Evolutionary conservation across 2,888 invertebrate species (phyloP), one percentile per base, ranked within the genome.

Genomic region (Caradrina kadenii): DNA sequence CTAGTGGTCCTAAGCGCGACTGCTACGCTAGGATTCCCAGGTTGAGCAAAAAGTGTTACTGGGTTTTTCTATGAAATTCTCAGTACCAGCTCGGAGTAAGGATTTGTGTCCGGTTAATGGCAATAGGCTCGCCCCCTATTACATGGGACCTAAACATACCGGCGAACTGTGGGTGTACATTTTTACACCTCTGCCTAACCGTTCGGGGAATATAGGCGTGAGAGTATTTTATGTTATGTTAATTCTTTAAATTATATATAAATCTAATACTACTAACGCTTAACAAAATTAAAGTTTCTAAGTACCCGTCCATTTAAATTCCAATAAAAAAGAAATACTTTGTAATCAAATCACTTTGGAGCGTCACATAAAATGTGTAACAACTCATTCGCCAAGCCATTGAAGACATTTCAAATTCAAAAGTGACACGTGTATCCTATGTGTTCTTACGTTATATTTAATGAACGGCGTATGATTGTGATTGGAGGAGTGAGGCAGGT

Each of bases 401-500:
- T 68, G 53, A 63, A 73, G 53, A 58, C 63, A 78, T 83, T 78
- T 50, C 35, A 54, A 80, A 84, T 80, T 69, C 59, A 61, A 68
- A 73, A 63, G 53, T 78, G 83, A 80, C 83, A 80, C 80, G 61
- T 78, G 80, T 75, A 68, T 76, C 68, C 77, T 77, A 84, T 71
- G 68, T 74, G 42, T 69, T 76, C 80, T 80, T 82, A 80, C 83
- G 61, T 69, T 71, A 63, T 75, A 82, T 70, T 80, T 84, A 80
- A 83, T 84, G 78, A 80, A 80, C 78, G 69, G 58, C 39, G 56
- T 78, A 72, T 80, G 78, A 52, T 63, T 72, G 80, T 83, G 83
- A 84, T 84, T 84, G 85, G 83, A 73, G 83, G 58, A 67, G 69
- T 68, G 60, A 52, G 83, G 92, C 93, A 94, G 94, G 92, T 93